Evolutionary conservation across 30 jellyfish, hydroid and myxozoan species (phyloP), one percentile per base, ranked within the genome.

Genomic region (Hydractinia echinata): DNA sequence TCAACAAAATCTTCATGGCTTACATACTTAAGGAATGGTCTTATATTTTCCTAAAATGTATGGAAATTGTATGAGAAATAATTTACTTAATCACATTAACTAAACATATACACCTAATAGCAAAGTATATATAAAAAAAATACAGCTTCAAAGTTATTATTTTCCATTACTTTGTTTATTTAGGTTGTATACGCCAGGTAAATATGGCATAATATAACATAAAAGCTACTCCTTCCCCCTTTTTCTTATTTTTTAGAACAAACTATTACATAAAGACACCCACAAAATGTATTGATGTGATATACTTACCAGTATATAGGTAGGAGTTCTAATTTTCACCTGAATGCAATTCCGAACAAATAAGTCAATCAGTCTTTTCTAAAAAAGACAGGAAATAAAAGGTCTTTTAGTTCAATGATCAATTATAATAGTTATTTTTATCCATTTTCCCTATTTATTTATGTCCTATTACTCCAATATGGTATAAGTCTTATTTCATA

Each of bases 1-100:
- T 55, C 83, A 52, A 81, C 81, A 84, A 83, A 87, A 18, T 89
- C 95, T 9, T 73, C 95, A 55, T 92, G 98, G 21, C 70, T 79
- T 61, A 92, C 76, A 54, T 87, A 94, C 76, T 92, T 92, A 70
- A 92, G 58, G 49, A 92, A 76, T 60, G 89, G 89, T 51, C 72
- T 58, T 19, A 84, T 56, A 13, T 87, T 83, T 51, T 55, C 82
- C 98, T 92, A 71, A 51, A 81, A 83, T 51, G 11, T 6, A 82
- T 68, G 53, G 39, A 61, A 10, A 7, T 16, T n/a, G n/a, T n/a
- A n/a, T n/a, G n/a, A n/a, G n/a, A 58, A 10, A n/a, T 58, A 58
- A 58, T 10, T 10, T 58, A 58, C n/a, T 58, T 10, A 10, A 58
- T 58, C n/a, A n/a, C n/a, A n/a, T n/a, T 18, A 39, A 10, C 60